phyloP scores from a whole-genome alignment of 2,888 invertebrate genomes.

The Melinaea marsaeus region DNA sequence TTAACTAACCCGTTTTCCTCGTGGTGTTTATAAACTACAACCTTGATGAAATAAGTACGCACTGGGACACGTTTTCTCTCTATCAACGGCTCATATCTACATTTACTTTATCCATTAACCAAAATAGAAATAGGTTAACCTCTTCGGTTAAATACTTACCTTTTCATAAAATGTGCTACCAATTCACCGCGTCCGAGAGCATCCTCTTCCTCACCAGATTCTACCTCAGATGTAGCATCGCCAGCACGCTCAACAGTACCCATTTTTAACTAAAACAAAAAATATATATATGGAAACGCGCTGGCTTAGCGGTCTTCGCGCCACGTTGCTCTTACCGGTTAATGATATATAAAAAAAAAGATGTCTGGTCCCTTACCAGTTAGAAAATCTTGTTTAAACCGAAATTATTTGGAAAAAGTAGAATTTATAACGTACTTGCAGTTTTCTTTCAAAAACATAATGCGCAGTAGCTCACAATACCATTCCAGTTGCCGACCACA shows the following conservation, averaged over 20 bases:
- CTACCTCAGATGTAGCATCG: slow-evolving; percentile 81
- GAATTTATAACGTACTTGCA: slow-evolving; percentile 26
- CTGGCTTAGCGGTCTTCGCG: slow-evolving; percentile 42
- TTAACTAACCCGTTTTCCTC: too few relatives aligned
- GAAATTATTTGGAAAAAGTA: not conserved
- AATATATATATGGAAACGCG: slow-evolving; percentile 19
- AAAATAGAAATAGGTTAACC: too few relatives aligned
- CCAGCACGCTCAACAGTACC: slow-evolving; percentile 82
- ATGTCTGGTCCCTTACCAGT: slow-evolving; percentile 38
- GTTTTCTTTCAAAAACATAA: slow-evolving; percentile 56
- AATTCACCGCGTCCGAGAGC: slow-evolving; percentile 74
- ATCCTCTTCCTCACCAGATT: slow-evolving; percentile 82
- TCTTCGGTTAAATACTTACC: slow-evolving; percentile 43
- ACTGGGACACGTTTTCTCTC: too few relatives aligned
- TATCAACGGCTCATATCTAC: too few relatives aligned
- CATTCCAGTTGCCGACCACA: slow-evolving; percentile 62
- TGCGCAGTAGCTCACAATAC: slow-evolving; percentile 68
- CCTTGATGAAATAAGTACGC: too few relatives aligned
- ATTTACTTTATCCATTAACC: too few relatives aligned
- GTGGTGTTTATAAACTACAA: too few relatives aligned
- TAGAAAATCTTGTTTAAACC: slow-evolving; percentile 27
- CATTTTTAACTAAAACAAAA: slow-evolving; percentile 74
- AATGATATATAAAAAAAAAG: slow-evolving; percentile 35
- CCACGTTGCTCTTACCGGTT: slow-evolving; percentile 58
- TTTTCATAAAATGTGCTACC: slow-evolving; percentile 65